A percentile compares a stretch with the other conserved stretches of the same genome.
Conservation (phyloP, 1,140 invertebrate species). For the Centruroides sculpturatus region DNA sequence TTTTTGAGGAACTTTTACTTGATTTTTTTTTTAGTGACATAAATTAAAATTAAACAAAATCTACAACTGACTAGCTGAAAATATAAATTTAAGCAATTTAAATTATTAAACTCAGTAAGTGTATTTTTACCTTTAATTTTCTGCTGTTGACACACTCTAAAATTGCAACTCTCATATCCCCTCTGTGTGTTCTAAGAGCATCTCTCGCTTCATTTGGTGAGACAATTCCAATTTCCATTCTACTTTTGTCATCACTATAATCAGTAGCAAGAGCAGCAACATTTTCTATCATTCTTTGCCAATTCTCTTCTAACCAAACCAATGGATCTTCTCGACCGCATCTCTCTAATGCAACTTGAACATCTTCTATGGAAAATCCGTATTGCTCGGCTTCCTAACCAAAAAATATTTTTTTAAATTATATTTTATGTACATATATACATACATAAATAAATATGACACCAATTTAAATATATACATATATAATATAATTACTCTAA, state of each 20-base stretch:
- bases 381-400: constrained; percentile 59
- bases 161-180: constrained; percentile 76
- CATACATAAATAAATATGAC: no score
- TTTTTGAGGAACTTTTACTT: no score
- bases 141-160: constrained; percentile 58
- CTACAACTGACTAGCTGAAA: no score
- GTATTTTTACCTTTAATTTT: constrained; percentile 7
- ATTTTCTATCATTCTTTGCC: constrained; percentile 70
- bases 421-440: no score
- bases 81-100: no score
- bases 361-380: constrained; percentile 68
- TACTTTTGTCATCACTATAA: constrained; percentile 33
- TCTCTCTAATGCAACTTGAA: constrained; percentile 49
- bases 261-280: constrained; percentile 69
- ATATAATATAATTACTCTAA: no score
- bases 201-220: constrained; percentile 60
- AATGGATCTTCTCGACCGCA: constrained; percentile 43
- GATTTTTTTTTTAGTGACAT: no score
- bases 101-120: not conserved
- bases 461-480: no score
- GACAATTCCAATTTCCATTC: constrained; percentile 11
- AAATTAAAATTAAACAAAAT: no score
- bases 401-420: constrained; percentile 1
- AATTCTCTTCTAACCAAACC: constrained; percentile 60
- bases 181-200: constrained; percentile 56